A percentile compares a stretch with the other conserved stretches of the same genome.
Conservation (phyloP, 1,140 invertebrate genomes). For the Goniozus legneri region DNA sequence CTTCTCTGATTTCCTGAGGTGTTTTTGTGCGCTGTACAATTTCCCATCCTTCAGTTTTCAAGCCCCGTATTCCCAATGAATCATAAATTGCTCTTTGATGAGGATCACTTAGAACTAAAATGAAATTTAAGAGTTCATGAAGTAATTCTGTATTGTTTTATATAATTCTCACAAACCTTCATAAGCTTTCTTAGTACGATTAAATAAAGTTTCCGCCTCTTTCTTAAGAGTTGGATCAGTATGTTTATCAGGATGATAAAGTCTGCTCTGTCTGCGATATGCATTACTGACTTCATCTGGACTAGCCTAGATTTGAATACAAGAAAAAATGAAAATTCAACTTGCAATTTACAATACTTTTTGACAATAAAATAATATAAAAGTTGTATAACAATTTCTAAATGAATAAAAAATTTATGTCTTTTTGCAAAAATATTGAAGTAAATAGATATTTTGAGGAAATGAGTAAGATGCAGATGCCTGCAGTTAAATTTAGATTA, state of each 20-base stretch:
- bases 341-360: too few relatives aligned
- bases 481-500: too few relatives aligned
- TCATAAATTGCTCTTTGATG: constrained; percentile 80
- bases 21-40: constrained; percentile 86
- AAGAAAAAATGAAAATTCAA: constrained; percentile 7
- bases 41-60: constrained; percentile 91
- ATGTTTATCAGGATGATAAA: constrained; percentile 97
- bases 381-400: too few relatives aligned
- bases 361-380: too few relatives aligned
- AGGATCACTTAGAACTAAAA: constrained; percentile 71
- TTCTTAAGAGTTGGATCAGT: constrained; percentile 72
- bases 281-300: constrained; percentile 88
- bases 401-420: too few relatives aligned
- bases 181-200: constrained; percentile 88
- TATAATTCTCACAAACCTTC: constrained; percentile 71
- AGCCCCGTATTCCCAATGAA: constrained; percentile 70
- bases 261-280: constrained; percentile 81
- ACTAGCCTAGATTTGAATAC: constrained; percentile 65
- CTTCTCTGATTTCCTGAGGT: constrained; percentile 89
- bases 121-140: not conserved
- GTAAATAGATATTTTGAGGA: too few relatives aligned
- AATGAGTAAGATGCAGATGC: too few relatives aligned
- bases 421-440: too few relatives aligned
- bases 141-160: not conserved
- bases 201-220: constrained; percentile 88